These are phyloP conservation scores for Malaclemys terrapin DNA, from an alignment of 2,113 vertebrate species.

Conservation along the genomic window DNA sequence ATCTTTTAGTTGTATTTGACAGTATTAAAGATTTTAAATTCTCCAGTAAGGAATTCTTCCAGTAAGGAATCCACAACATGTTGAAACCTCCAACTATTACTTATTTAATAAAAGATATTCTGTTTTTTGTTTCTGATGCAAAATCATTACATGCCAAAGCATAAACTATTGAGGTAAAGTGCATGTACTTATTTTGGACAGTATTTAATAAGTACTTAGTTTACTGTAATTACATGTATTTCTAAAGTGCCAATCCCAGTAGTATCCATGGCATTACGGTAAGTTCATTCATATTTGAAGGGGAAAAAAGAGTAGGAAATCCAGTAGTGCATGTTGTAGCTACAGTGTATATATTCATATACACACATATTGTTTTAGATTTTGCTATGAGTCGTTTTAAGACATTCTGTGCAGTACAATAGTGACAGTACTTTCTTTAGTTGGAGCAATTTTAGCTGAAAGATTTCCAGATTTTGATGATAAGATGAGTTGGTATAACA, in stretches of 20 bases:
- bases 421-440: not conserved
- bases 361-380: not conserved
- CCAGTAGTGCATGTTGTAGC: not conserved
- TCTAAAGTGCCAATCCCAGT: not conserved
- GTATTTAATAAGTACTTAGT: not conserved
- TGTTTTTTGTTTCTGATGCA: not conserved
- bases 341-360: not conserved
- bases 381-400: conserved; percentile 41
- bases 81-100: not conserved
- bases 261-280: not conserved
- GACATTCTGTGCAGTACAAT: not conserved
- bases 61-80: not conserved
- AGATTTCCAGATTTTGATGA: conserved; percentile 3
- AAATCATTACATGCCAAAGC: not conserved
- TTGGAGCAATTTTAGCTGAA: not conserved
- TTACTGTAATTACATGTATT: not conserved
- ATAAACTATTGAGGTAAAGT: not conserved
- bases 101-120: not conserved
- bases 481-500: not conserved
- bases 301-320: not conserved
- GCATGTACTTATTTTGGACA: not conserved
- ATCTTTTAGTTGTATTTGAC: conserved; percentile 22
- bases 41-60: not conserved
- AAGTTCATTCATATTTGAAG: not conserved
- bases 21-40: not conserved